Evolutionary conservation across 1,140 invertebrate species (phyloP), one percentile per base, ranked within the genome.

Genomic region (Ceratina australensis): DNA sequence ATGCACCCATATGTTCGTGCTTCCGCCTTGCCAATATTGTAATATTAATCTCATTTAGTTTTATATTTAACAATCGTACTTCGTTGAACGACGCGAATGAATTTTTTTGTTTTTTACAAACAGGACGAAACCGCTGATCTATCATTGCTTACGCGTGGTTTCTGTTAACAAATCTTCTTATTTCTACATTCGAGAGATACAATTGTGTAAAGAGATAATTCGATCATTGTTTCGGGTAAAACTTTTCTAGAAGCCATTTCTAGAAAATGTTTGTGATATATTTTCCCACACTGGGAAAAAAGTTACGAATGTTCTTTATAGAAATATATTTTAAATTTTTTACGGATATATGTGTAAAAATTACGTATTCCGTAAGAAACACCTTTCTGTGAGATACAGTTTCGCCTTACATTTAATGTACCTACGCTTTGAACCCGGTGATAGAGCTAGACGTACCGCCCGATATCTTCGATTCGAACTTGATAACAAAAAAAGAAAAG

Each of bases 391-490:
- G 86, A 90, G 82, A 88, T 78, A 82, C 86, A 89, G 81, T 88
- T 90, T 91, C 90, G 90, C 90, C 89, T 90, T 91, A 90, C 84
- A 86, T 87, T 89, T 90, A 87, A 88, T 88, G 84, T 89, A 89
- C 87, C 85, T 89, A 90, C 84, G 88, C 85, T 88, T 89, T 85
- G 85, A 69, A 90, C 86, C 85, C 87, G 86, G 89, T 91, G 89
- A 91, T 91, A 90, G 86, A 90, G 85, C 86, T 90, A 90, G 84
- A 78, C 81, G 83, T 84, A 80, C 72, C 72, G 68, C 54, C 61
- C 64, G 57, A 83, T 81, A 64, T 83, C 82, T 84, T 80, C 69
- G 76, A 84, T 84, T 84, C 69, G 59, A 84, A 86, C 86, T 83
- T 61, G 28, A 47, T n/a, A 49, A 81, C 79, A 8, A 22, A 72